Evolutionary conservation across 2,113 vertebrate species (phyloP).

Genomic region (Mohoua ochrocephala): DNA sequence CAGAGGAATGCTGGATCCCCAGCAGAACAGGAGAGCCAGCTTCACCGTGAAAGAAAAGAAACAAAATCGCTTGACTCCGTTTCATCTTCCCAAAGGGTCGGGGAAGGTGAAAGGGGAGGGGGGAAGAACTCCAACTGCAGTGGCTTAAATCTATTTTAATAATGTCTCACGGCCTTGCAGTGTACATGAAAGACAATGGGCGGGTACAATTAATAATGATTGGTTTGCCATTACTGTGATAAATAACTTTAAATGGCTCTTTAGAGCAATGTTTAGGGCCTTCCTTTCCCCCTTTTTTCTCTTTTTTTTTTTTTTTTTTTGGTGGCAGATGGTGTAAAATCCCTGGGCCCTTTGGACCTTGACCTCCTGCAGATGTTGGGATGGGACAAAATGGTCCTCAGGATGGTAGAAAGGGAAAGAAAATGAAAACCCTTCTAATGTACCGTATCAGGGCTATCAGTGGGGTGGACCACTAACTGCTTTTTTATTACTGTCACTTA

Average conservation of each 20-base stretch:
- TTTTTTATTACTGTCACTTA: conserved; percentile 81
- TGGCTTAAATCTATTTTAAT: conserved; percentile 65
- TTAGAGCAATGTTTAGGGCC: conserved; percentile 24
- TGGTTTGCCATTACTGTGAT: conserved; percentile 51
- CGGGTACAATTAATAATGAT: conserved; percentile 49
- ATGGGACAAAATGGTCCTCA: conserved; percentile 61
- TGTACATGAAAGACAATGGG: conserved; percentile 61
- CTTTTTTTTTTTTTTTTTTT: conserved; percentile 31
- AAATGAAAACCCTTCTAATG: conserved; percentile 82
- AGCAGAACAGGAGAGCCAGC: conserved; percentile 8
- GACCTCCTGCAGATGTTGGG: conserved; percentile 87
- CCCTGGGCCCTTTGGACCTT: conserved; percentile 71
- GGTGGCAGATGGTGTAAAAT: conserved; percentile 87
- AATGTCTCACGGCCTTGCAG: background rate
- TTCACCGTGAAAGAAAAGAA: conserved; percentile 11
- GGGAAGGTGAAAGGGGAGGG: conserved; percentile 46
- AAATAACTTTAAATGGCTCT: conserved; percentile 64
- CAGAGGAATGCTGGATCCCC: conserved; percentile 68
- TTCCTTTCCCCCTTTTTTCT: background rate
- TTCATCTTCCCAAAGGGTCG: conserved; percentile 52
- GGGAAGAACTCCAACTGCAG: conserved; percentile 49
- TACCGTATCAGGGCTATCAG: conserved; percentile 80
- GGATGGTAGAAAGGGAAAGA: conserved; percentile 51
- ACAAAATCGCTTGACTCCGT: conserved; percentile 44
- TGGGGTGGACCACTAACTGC: conserved; percentile 79